Percentiles rank a stretch among this genome's conserved stretches.
Evolutionary conservation across 2,888 invertebrate genomes (phyloP).

Genomic region (Endomychus coccineus): DNA sequence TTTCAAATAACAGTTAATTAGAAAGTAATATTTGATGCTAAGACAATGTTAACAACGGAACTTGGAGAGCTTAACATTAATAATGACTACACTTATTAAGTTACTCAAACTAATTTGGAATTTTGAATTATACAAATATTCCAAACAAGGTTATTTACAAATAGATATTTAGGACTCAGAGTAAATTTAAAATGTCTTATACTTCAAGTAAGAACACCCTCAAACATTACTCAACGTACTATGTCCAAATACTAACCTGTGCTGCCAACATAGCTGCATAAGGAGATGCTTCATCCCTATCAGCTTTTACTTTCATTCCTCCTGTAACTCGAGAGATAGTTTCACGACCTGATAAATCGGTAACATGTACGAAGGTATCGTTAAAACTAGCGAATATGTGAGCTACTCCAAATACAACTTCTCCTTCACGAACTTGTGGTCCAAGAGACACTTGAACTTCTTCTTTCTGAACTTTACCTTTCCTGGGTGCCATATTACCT

Average conservation of each 20-base stretch:
- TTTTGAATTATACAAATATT: too few species aligned
- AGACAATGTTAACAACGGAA: too few species aligned
- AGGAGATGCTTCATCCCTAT: constrained; percentile 99
- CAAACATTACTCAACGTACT: too few species aligned
- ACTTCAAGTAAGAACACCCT: too few species aligned
- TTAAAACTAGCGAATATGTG: constrained; percentile 99
- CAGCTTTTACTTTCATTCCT: constrained; percentile 99
- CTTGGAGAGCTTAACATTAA: too few species aligned
- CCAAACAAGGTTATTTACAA: too few species aligned
- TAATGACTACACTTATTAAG: too few species aligned
- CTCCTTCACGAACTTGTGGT: constrained; percentile 94
- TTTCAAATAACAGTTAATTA: too few species aligned
- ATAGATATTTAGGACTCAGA: too few species aligned
- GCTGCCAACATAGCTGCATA: constrained; percentile 99
- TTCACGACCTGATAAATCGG: constrained; percentile 96
- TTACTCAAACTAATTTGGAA: too few species aligned
- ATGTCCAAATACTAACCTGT: constrained; percentile 74
- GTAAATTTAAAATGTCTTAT: too few species aligned
- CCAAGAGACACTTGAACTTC: constrained; percentile 94
- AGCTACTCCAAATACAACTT: constrained; percentile 97
- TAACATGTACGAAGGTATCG: constrained; percentile 99
- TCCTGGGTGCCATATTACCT: constrained; percentile 85
- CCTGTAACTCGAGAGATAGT: constrained; percentile 93
- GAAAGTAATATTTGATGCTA: too few species aligned
- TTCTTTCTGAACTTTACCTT: constrained; percentile 94